Conservation (phyloP, 2,888 invertebrate genomes). For the Mellilla xanthometata region DNA sequence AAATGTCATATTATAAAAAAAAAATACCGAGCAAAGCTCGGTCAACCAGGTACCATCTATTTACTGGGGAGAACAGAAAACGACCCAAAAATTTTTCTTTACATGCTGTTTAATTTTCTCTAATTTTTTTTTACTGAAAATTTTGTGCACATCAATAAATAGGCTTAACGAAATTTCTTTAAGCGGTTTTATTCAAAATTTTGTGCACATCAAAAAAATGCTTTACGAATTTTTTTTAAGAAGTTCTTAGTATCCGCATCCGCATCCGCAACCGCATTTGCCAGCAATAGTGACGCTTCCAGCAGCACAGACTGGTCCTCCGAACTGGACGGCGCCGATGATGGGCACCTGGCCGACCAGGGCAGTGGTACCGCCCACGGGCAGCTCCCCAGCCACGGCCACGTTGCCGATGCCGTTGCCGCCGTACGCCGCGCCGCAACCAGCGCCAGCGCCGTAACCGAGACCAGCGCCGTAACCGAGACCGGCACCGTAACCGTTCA, state of each 20-base stretch:
- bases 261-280: conserved; percentile 44
- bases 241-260: conserved; percentile 12
- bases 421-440: conserved; percentile 31
- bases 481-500: neutral
- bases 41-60: no score
- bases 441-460: conserved; percentile 7
- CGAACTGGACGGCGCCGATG: conserved; percentile 44
- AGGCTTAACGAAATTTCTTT: no score
- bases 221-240: no score
- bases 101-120: no score
- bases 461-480: neutral
- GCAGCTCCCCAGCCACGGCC: conserved; percentile 40
- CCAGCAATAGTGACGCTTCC: conserved; percentile 49
- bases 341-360: conserved; percentile 47
- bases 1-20: no score
- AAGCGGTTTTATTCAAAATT: no score
- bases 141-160: no score
- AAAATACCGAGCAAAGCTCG: no score
- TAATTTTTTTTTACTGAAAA: no score
- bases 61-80: no score
- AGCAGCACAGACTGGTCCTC: conserved; percentile 46
- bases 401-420: conserved; percentile 42
- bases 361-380: conserved; percentile 41
- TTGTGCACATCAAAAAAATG: no score
- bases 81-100: no score